These are phyloP conservation scores for Eurois occulta DNA, from an alignment of 2,888 invertebrate genomes.

Conservation along the genomic window DNA sequence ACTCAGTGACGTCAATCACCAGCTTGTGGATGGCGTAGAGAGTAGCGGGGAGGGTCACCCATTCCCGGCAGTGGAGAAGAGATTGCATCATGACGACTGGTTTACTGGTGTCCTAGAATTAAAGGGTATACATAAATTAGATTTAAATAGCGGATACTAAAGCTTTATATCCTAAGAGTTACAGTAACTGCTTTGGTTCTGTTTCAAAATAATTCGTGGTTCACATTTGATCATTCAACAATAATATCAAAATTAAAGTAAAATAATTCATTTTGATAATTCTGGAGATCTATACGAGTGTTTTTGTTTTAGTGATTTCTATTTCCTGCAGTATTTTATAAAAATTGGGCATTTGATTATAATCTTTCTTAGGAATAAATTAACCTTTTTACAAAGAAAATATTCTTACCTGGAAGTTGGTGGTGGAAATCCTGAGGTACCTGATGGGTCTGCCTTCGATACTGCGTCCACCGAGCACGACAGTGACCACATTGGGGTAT, in stretches of 20 bases:
- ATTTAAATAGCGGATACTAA: background rate
- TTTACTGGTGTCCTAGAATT: slow-evolving; percentile 80
- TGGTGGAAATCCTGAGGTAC: slow-evolving; percentile 90
- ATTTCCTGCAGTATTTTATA: background rate
- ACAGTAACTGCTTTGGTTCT: background rate
- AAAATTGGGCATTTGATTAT: background rate
- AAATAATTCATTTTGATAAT: background rate
- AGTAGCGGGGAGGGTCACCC: slow-evolving; percentile 92
- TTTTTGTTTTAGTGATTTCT: background rate
- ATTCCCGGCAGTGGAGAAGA: slow-evolving; percentile 92
- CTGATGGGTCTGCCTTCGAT: slow-evolving; percentile 90
- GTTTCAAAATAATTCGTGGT: background rate
- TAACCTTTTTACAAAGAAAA: background rate
- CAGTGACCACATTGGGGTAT: slow-evolving; percentile 76
- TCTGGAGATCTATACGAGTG: background rate
- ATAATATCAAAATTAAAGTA: background rate
- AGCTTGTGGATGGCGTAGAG: slow-evolving; percentile 92
- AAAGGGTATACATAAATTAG: background rate
- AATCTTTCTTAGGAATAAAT: background rate
- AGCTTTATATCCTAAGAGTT: background rate
- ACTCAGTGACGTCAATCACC: slow-evolving; percentile 89
- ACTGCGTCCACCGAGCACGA: slow-evolving; percentile 87
- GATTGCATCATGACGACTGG: slow-evolving; percentile 91
- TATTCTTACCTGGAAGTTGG: slow-evolving; percentile 80
- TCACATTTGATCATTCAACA: background rate